Conservation (phyloP, 2,797 vertebrate genomes). For the Gallinago solitaria region DNA sequence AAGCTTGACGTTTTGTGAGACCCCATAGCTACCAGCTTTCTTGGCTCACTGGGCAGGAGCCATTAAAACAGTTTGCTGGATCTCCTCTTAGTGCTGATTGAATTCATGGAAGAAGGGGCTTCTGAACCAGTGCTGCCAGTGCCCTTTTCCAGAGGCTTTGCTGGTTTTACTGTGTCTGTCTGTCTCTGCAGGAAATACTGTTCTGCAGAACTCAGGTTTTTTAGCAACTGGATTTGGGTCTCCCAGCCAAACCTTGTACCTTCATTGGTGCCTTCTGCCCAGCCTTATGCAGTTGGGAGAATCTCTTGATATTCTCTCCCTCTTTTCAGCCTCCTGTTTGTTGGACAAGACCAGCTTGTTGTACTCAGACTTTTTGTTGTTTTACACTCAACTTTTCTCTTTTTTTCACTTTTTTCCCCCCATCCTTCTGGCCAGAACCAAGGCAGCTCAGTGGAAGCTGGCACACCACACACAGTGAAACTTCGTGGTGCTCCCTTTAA, state of each 20-base stretch:
- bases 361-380: not conserved
- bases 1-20: not conserved
- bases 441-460: slow-evolving; percentile 65
- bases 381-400: not conserved
- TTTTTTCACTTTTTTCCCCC: fast-evolving
- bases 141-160: not conserved
- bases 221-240: not conserved
- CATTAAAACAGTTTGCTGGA: not conserved
- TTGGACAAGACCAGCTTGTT: not conserved
- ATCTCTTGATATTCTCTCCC: not conserved
- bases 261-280: not conserved
- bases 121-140: not conserved
- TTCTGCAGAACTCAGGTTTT: not conserved
- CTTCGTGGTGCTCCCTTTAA: slow-evolving; percentile 89
- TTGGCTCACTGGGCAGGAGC: not conserved
- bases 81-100: not conserved
- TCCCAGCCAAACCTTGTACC: not conserved
- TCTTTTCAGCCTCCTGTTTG: not conserved
- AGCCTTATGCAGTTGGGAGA: not conserved
- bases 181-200: not conserved
- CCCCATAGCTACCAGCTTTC: not conserved
- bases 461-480: slow-evolving; percentile 86
- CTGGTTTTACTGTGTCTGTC: not conserved
- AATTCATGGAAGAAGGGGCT: not conserved
- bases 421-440: not conserved